A percentile compares a stretch with the other conserved stretches of the same genome.
Conservation (phyloP, 2,113 vertebrate species). For the Chroicocephalus ridibundus region DNA sequence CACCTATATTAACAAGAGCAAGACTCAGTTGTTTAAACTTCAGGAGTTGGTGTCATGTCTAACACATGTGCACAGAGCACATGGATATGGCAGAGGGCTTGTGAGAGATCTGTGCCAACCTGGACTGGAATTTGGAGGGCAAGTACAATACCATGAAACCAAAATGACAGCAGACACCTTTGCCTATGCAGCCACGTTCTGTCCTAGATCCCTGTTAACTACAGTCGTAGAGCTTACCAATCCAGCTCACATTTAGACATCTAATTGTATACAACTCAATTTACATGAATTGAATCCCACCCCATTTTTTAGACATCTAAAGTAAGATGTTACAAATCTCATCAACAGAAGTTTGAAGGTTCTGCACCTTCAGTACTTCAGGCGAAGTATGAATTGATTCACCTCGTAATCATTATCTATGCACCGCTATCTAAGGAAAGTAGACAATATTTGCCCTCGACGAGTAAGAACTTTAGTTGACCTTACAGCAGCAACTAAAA, state of each 20-base stretch:
- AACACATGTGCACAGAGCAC: background rate
- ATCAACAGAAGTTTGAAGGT: background rate
- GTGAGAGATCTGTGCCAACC: background rate
- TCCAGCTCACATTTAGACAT: background rate
- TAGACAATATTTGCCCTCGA: background rate
- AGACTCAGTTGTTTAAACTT: background rate
- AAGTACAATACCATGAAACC: background rate
- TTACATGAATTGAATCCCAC: background rate
- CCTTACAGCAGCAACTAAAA: background rate
- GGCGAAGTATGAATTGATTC: background rate
- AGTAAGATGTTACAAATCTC: background rate
- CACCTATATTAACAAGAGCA: background rate
- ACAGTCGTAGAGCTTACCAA: background rate
- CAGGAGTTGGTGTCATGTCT: background rate
- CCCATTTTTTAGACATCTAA: background rate
- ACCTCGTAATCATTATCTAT: background rate
- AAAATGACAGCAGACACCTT: background rate
- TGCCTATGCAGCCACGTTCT: background rate
- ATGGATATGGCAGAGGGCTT: background rate
- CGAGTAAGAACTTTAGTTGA: background rate
- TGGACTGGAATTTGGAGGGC: background rate
- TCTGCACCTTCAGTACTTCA: background rate
- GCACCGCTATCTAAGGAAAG: background rate
- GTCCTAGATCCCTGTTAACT: background rate
- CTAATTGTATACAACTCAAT: background rate